phyloP scores from a whole-genome alignment of 2,888 invertebrate species.

The Glyphotaelius pellucidus region DNA sequence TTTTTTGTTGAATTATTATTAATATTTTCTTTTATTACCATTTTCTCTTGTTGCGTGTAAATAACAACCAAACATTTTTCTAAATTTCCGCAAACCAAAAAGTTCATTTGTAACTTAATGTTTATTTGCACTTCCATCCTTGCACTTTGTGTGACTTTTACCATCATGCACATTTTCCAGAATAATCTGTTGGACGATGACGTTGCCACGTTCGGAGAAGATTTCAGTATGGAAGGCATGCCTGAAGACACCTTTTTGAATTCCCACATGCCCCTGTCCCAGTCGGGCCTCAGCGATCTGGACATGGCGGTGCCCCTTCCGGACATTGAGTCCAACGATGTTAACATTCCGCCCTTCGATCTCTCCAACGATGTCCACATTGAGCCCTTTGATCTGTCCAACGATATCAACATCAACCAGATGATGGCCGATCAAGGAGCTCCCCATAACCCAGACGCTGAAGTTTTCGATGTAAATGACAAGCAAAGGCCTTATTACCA shows the following conservation, averaged over 20 bases:
- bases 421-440: slow-evolving; percentile 70
- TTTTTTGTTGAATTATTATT: background rate
- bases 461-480: slow-evolving; percentile 67
- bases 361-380: slow-evolving; percentile 61
- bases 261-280: background rate
- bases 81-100: background rate
- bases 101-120: slow-evolving; percentile 10
- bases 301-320: slow-evolving; percentile 17
- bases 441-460: slow-evolving; percentile 71
- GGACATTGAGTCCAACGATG: slow-evolving; percentile 33
- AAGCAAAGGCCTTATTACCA: background rate
- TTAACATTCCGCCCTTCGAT: slow-evolving; percentile 35
- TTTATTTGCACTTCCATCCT: slow-evolving; percentile 29
- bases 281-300: slow-evolving; percentile 70
- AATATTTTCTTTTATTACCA: background rate
- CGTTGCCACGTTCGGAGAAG: slow-evolving; percentile 56
- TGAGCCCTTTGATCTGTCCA: slow-evolving; percentile 71
- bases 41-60: background rate
- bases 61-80: background rate
- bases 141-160: slow-evolving; percentile 62
- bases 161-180: slow-evolving; percentile 66
- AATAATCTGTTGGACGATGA: slow-evolving; percentile 52
- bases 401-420: slow-evolving; percentile 72
- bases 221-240: slow-evolving; percentile 23
- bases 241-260: slow-evolving; percentile 49